Base-by-base conservation (phyloP, 2,888 invertebrate species). In the Hemaris fuciformis region DNA sequence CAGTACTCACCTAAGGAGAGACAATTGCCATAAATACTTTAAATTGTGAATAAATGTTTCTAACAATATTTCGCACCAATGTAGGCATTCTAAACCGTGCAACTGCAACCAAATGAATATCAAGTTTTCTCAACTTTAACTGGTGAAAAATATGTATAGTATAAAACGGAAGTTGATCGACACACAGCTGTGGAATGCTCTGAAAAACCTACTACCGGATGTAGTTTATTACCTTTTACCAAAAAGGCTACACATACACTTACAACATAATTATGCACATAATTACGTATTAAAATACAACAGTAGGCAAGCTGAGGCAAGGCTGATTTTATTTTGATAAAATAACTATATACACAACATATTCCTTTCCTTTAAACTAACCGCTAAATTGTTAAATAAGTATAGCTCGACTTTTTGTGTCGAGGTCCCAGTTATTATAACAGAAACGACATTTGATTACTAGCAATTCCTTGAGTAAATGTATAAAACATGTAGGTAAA, bases 181-280 rank as follows among this genome's bases (percentile, higher is more conserved):
- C 13, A 60, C n/a, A 15, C 27, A 31, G 53, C 31, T 53, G 18
- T 53, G 53, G 31, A 53, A 31, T 53, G 27, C 8, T 53, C 53
- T 27, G 31, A 60, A 48, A 59, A 57, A 48, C 13, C n/a, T 60
- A 25, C 53, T 15, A 60, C 23, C 60, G 60, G 60, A 48, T 53
- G 41, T 53, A 53, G 25, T 57, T 42, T 57, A 27, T 25, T 59
- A 43, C 27, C 42, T 42, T 27, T 60, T 48, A 60, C 38, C 41
- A 41, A 53, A 41, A 53, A 60, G 60, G 60, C 41, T 41, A 34
- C 18, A 23, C 38, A 42, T 25, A 60, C 41, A 38, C 60, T 60
- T 60, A 20, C 60, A 18, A 27, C 41, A 41, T 41, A 60, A 53
- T 60, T 60, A 53, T 41, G 41, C 18, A 34, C 53, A 60, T 60